Percentiles rank a stretch among this genome's conserved stretches.
Evolutionary conservation across 2,797 vertebrate species (phyloP).

Genomic region (Mus caroli): DNA sequence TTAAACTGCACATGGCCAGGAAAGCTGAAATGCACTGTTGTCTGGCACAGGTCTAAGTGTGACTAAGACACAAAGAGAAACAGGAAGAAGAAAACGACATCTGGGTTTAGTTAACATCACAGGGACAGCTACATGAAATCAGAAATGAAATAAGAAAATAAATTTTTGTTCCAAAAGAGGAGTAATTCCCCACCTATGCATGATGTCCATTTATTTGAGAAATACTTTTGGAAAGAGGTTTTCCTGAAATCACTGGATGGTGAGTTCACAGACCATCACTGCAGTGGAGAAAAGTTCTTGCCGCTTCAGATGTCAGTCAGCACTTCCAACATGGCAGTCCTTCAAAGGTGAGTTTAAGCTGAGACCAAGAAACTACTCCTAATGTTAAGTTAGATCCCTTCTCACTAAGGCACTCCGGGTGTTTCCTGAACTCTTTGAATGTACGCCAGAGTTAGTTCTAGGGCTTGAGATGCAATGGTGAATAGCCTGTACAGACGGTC

Average conservation of each 20-base stretch:
- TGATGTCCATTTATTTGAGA: conserved; percentile 58
- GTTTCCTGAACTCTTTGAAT: not conserved
- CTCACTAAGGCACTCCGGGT: not conserved
- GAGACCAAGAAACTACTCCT: not conserved
- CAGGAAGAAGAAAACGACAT: not conserved
- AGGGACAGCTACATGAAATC: conserved; percentile 49
- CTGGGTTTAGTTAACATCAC: conserved; percentile 45
- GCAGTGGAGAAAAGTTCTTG: conserved; percentile 11
- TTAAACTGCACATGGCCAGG: not conserved
- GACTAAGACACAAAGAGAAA: conserved; percentile 58
- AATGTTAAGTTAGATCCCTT: not conserved
- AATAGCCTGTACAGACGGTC: not conserved
- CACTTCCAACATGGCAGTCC: not conserved
- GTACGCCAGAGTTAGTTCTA: not conserved
- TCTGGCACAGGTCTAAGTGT: not conserved
- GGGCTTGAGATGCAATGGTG: not conserved
- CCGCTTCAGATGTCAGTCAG: conserved; percentile 29
- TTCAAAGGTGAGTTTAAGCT: not conserved
- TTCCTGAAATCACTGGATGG: not conserved
- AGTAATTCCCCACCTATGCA: not conserved
- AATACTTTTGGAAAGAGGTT: conserved; percentile 26
- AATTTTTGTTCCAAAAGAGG: not conserved
- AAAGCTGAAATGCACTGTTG: not conserved
- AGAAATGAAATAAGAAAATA: conserved; percentile 61
- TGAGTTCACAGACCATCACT: not conserved